These are phyloP conservation scores for Mareca penelope DNA, from an alignment of 2,797 vertebrate species.

Conservation along the genomic window DNA sequence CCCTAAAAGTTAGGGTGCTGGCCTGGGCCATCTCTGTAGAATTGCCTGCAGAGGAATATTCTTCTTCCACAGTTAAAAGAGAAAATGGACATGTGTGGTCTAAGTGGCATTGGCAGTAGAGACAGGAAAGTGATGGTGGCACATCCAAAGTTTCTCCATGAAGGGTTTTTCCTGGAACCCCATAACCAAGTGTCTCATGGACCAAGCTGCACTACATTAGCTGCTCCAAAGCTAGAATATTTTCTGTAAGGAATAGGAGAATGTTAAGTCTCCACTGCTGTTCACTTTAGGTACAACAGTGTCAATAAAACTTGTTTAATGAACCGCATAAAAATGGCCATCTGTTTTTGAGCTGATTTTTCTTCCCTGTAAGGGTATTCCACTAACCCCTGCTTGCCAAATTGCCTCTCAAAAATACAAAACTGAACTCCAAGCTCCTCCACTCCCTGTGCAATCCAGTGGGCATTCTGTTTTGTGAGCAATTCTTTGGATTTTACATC, in stretches of 20 bases:
- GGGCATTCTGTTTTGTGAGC: neutral
- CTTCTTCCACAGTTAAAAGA: neutral
- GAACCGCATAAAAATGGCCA: slow-evolving; percentile 17
- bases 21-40: neutral
- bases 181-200: neutral
- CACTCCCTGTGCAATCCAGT: neutral
- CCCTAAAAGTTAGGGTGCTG: neutral
- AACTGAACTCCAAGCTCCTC: neutral
- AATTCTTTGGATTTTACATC: neutral
- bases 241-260: neutral
- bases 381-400: neutral
- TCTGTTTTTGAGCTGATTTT: slow-evolving; percentile 41
- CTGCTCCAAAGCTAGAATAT: neutral
- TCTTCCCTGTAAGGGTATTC: neutral
- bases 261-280: neutral
- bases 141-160: neutral
- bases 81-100: neutral
- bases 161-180: neutral
- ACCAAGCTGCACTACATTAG: neutral
- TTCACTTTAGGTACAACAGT: neutral
- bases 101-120: neutral
- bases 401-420: neutral
- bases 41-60: neutral
- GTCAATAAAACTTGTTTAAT: slow-evolving; percentile 30
- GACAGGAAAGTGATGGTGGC: neutral